Conservation (phyloP, 1,140 invertebrate species). For the Caerostris extrusa region DNA sequence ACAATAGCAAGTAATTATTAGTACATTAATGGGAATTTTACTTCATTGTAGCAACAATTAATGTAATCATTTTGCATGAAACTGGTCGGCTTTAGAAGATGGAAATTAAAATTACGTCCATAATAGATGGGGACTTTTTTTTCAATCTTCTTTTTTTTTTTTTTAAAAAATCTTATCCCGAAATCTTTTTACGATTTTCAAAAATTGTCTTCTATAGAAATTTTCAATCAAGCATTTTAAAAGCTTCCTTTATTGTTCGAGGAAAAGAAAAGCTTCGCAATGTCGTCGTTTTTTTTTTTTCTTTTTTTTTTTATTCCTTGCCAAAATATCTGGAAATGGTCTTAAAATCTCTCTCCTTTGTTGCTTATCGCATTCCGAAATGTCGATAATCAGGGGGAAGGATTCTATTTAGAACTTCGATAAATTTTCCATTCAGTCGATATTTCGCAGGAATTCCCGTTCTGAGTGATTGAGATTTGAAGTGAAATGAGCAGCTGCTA, state of each 20-base stretch:
- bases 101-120: too few species aligned
- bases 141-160: too few species aligned
- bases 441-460: background rate
- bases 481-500: background rate
- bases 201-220: background rate
- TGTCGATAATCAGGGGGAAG: constrained; percentile 35
- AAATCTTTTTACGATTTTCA: too few species aligned
- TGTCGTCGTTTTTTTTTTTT: background rate
- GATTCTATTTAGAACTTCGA: constrained; percentile 14
- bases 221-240: background rate
- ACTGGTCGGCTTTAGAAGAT: too few species aligned
- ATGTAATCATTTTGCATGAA: too few species aligned
- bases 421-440: constrained; percentile 17
- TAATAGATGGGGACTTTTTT: too few species aligned
- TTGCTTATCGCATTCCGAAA: constrained; percentile 18
- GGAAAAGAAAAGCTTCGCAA: background rate
- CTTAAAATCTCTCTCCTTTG: constrained; percentile 15
- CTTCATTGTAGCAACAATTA: too few species aligned
- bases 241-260: background rate
- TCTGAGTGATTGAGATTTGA: background rate
- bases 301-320: background rate
- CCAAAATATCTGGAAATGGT: background rate
- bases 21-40: too few species aligned
- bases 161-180: too few species aligned
- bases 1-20: too few species aligned